Evolutionary conservation across 2,888 invertebrate genomes (phyloP).

Genomic region (Vesta saturnalis): DNA sequence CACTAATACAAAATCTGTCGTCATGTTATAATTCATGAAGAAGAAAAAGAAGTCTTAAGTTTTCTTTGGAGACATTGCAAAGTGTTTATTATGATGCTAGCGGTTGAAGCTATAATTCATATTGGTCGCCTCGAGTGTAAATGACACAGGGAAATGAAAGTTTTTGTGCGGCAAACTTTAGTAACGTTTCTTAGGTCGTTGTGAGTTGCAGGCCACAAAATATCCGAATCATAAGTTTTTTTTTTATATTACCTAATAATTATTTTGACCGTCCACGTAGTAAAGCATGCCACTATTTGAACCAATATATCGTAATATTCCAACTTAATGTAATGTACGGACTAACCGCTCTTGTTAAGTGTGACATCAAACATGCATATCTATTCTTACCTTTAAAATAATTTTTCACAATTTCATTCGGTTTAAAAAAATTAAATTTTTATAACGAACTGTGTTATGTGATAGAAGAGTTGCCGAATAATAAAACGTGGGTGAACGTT

Average conservation of each 20-base stretch:
- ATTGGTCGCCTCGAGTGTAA: constrained; percentile 27
- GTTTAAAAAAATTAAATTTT: neutral
- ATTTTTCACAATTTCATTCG: neutral
- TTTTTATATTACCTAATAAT: constrained; percentile 6
- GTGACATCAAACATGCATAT: neutral
- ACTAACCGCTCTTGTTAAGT: neutral
- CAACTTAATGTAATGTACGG: neutral
- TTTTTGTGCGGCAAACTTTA: constrained; percentile 24
- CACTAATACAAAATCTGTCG: no score
- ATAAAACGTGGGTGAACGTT: constrained; percentile 24
- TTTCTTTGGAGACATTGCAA: constrained; percentile 19
- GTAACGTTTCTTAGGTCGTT: constrained; percentile 19
- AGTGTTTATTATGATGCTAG: constrained; percentile 30
- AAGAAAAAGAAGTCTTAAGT: constrained; percentile 13
- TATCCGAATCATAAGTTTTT: constrained; percentile 11
- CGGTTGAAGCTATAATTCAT: constrained; percentile 28
- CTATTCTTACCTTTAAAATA: constrained; percentile 5
- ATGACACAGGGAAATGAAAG: constrained; percentile 33
- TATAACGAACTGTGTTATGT: constrained; percentile 9
- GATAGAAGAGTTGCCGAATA: constrained; percentile 10
- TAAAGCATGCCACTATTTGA: neutral
- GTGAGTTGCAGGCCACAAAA: constrained; percentile 15
- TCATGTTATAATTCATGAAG: neutral
- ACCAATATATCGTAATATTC: neutral
- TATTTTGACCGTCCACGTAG: constrained; percentile 16